phyloP scores from a whole-genome alignment of 2,888 invertebrate species.

The Catocala sponsa region DNA sequence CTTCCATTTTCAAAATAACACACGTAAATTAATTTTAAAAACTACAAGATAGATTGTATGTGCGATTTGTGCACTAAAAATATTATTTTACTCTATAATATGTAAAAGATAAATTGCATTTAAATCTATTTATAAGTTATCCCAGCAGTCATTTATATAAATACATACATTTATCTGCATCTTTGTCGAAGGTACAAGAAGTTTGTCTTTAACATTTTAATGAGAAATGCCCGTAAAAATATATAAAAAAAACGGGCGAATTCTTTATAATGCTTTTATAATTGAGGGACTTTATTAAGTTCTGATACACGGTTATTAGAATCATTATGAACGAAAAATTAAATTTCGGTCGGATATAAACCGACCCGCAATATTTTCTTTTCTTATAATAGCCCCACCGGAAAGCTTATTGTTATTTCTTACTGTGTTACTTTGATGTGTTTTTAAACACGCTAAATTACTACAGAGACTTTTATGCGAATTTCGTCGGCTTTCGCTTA shows the following conservation, averaged over 20 bases:
- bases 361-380: slow-evolving; percentile 1
- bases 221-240: slow-evolving; percentile 60
- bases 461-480: background rate
- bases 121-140: slow-evolving; percentile 21
- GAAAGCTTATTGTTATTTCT: slow-evolving; percentile 1
- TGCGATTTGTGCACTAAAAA: too few species aligned
- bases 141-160: slow-evolving; percentile 52
- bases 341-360: slow-evolving; percentile 10
- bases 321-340: slow-evolving; percentile 22
- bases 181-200: slow-evolving; percentile 54
- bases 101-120: too few species aligned
- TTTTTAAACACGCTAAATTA: slow-evolving; percentile 2
- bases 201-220: slow-evolving; percentile 59
- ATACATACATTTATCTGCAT: slow-evolving; percentile 46
- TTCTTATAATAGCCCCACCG: background rate
- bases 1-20: too few species aligned
- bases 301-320: slow-evolving; percentile 29
- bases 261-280: slow-evolving; percentile 47
- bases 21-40: too few species aligned
- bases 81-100: too few species aligned
- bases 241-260: slow-evolving; percentile 30
- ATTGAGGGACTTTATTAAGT: slow-evolving; percentile 45
- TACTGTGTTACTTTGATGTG: background rate
- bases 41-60: too few species aligned
- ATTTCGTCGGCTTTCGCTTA: background rate